phyloP scores from a whole-genome alignment of 64 coral and sea anemone genomes.

The Platygyra sinensis region DNA sequence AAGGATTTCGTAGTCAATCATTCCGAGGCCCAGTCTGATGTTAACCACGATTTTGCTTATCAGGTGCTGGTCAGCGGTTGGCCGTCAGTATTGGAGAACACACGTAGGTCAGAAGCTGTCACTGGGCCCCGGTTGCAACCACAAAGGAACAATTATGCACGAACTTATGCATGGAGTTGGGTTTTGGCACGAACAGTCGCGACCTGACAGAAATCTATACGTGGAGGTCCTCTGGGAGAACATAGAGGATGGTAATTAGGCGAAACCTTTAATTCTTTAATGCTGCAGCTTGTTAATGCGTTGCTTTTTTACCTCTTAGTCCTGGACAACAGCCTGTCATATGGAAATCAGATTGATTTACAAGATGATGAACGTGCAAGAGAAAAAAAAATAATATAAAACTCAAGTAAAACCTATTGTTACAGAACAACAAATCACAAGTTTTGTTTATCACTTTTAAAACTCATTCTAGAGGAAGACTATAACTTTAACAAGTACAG shows the following conservation, averaged over 20 bases:
- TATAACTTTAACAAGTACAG: constrained; percentile 89
- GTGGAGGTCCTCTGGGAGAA: constrained; percentile 80
- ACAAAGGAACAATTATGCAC: constrained; percentile 64
- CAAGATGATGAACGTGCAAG: too few species aligned
- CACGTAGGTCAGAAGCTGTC: constrained; percentile 45
- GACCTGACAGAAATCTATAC: constrained; percentile 72
- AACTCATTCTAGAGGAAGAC: constrained; percentile 59
- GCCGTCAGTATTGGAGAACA: constrained; percentile 63
- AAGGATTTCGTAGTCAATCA: too few species aligned
- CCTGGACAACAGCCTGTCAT: too few species aligned
- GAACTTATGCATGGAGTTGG: constrained; percentile 70
- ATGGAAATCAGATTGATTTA: too few species aligned
- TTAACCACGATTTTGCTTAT: background rate
- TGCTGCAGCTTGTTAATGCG: background rate
- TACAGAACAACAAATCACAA: too few species aligned
- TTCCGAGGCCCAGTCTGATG: too few species aligned
- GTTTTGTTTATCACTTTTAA: background rate
- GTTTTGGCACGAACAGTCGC: constrained; percentile 76
- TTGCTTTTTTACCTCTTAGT: background rate
- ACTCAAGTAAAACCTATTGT: too few species aligned
- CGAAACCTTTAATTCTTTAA: background rate
- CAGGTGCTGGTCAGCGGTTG: constrained; percentile 74
- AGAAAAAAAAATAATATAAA: too few species aligned
- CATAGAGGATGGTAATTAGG: constrained; percentile 30
- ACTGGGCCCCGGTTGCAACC: constrained; percentile 47